Percentiles rank a stretch among this genome's conserved stretches.
Conservation (phyloP, 2,888 invertebrate genomes). For the Salpingus planirostris region DNA sequence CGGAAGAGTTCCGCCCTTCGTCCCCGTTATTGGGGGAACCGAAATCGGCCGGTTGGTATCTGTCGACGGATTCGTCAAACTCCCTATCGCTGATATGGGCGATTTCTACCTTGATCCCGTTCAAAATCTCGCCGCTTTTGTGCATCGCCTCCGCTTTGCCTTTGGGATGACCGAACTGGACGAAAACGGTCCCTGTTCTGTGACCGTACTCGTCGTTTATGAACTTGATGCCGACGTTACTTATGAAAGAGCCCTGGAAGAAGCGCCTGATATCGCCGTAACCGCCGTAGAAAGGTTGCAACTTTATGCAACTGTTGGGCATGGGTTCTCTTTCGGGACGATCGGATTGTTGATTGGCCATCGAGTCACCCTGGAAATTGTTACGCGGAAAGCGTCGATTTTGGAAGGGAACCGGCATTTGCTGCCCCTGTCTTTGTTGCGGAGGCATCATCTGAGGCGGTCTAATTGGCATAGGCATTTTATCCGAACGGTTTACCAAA, state of each 20-base stretch:
- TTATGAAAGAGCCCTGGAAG: constrained; percentile 65
- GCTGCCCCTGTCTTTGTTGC: no score
- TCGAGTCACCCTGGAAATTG: no score
- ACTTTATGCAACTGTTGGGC: constrained; percentile 52
- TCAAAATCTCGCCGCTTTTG: constrained; percentile 55
- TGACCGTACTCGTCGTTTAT: constrained; percentile 73
- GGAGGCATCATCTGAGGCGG: background rate
- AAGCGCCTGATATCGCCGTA: constrained; percentile 76
- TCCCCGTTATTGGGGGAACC: constrained; percentile 16
- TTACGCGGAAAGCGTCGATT: background rate
- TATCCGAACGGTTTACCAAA: constrained; percentile 11
- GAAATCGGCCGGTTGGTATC: constrained; percentile 45
- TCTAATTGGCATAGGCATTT: background rate
- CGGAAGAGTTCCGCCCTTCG: no score
- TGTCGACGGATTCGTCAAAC: constrained; percentile 68
- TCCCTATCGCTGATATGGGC: constrained; percentile 59
- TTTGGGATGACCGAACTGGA: constrained; percentile 63
- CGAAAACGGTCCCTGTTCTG: constrained; percentile 69
- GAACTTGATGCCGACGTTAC: constrained; percentile 77
- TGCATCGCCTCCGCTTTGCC: constrained; percentile 64
- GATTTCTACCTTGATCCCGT: constrained; percentile 59
- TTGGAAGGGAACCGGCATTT: no score
- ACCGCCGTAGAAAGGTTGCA: constrained; percentile 61
- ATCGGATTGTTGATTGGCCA: no score
- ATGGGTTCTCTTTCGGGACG: no score